These are phyloP conservation scores for Podiceps cristatus DNA, from an alignment of 2,113 vertebrate genomes.

Conservation along the genomic window DNA sequence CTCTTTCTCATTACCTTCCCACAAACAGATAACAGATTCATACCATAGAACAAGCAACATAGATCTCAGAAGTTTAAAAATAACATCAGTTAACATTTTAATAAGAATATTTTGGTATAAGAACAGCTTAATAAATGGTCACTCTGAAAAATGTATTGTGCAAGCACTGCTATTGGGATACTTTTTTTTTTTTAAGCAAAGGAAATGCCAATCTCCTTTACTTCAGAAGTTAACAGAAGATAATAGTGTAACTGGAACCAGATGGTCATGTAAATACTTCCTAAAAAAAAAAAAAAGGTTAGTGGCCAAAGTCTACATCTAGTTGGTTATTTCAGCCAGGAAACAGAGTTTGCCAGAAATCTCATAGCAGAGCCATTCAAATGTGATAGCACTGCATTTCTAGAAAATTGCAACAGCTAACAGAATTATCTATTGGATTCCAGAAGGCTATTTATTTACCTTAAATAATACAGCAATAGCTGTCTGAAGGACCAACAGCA, in stretches of 20 bases:
- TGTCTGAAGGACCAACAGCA: neutral
- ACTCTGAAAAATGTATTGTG: neutral
- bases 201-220: neutral
- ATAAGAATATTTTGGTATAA: neutral
- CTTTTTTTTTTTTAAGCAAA: neutral
- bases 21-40: neutral
- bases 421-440: neutral
- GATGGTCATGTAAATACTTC: neutral
- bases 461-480: neutral
- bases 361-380: neutral
- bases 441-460: neutral
- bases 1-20: neutral
- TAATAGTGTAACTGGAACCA: neutral
- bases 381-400: neutral
- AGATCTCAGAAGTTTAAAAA: neutral
- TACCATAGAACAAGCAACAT: neutral
- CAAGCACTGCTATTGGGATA: neutral
- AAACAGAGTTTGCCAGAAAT: neutral
- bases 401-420: neutral
- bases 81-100: neutral
- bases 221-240: neutral
- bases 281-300: neutral
- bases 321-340: neutral
- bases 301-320: neutral
- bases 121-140: neutral